A percentile compares a stretch with the other conserved stretches of the same genome.
These are phyloP conservation scores for Oryzias javanicus DNA, from an alignment of 2,113 vertebrate species.

Conservation along the genomic window DNA sequence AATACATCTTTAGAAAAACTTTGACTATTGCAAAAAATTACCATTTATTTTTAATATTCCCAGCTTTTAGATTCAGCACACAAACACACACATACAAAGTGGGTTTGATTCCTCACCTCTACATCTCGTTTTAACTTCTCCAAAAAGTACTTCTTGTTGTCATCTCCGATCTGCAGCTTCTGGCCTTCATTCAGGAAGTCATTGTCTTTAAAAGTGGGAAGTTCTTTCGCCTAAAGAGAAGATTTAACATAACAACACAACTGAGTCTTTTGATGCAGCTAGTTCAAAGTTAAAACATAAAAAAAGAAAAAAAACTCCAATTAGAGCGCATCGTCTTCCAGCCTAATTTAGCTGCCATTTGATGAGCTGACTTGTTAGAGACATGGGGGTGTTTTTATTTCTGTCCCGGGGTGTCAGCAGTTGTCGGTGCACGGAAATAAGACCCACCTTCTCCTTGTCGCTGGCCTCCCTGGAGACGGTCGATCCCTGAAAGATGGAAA, in stretches of 20 bases:
- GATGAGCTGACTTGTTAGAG: slow-evolving; percentile 27
- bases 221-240: slow-evolving; percentile 87
- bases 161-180: slow-evolving; percentile 90
- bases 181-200: slow-evolving; percentile 95
- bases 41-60: too few relatives aligned
- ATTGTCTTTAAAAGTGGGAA: slow-evolving; percentile 96
- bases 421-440: slow-evolving; percentile 23
- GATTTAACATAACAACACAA: not conserved
- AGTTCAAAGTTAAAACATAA: not conserved
- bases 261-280: not conserved
- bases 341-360: slow-evolving; percentile 37
- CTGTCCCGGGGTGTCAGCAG: slow-evolving; percentile 29
- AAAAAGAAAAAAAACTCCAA: not conserved
- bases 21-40: too few relatives aligned
- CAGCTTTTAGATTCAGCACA: too few relatives aligned
- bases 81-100: too few relatives aligned
- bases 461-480: slow-evolving; percentile 95
- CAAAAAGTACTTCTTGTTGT: slow-evolving; percentile 93
- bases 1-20: too few relatives aligned
- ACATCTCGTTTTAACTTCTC: slow-evolving; percentile 93
- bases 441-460: slow-evolving; percentile 91
- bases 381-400: slow-evolving; percentile 44
- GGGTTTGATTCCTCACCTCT: slow-evolving; percentile 76
- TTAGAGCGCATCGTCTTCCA: slow-evolving; percentile 18
- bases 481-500: slow-evolving; percentile 79